Conservation (phyloP, 2,113 vertebrate species). For the Podilymbus podiceps region DNA sequence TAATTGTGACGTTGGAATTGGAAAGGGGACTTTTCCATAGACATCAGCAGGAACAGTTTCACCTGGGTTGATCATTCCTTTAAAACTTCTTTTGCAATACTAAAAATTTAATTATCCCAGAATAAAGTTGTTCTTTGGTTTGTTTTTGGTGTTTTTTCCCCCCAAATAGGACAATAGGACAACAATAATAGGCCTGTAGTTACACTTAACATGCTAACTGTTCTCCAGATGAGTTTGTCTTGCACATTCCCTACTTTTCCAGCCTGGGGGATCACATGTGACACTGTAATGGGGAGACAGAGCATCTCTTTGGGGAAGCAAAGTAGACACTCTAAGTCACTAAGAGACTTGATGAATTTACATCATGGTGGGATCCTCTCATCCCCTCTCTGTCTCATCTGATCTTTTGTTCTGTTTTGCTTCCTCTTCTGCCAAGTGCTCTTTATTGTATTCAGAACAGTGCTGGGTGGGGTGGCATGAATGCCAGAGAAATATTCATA, state of each 20-base stretch:
- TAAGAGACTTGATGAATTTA: not conserved
- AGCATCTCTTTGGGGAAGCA: not conserved
- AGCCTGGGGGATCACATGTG: not conserved
- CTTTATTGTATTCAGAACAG: not conserved
- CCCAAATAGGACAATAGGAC: not conserved
- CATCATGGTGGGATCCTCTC: not conserved
- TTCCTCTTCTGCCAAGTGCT: not conserved
- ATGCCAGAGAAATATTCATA: not conserved
- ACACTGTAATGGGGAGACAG: not conserved
- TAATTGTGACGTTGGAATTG: not conserved
- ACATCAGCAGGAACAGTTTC: not conserved
- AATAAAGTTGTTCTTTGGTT: not conserved
- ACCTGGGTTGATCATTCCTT: not conserved
- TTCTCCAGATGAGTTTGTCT: not conserved
- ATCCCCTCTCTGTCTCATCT: not conserved
- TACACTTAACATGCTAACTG: not conserved
- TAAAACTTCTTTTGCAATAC: not conserved
- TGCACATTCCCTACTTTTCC: not conserved
- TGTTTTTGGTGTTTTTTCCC: too few species aligned
- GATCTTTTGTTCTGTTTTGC: not conserved
- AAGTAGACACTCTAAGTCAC: not conserved
- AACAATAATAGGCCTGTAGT: not conserved
- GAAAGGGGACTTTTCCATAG: not conserved
- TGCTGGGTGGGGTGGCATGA: not conserved
- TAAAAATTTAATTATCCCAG: not conserved